Base-by-base conservation (phyloP, 2,113 vertebrate genomes). In the Hippocampus guttulatus region DNA sequence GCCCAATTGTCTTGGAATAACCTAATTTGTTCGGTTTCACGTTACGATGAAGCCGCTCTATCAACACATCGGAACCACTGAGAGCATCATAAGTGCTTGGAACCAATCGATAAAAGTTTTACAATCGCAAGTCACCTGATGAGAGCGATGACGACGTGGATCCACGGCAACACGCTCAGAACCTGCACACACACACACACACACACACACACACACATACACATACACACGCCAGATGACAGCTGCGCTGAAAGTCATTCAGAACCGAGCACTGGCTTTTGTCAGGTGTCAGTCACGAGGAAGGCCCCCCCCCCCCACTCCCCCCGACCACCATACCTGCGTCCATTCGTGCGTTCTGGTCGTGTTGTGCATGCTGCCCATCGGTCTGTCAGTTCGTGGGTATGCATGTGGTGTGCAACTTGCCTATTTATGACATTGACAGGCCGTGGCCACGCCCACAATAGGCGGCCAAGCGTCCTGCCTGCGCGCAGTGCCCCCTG, bases 121-220 rank as follows among this genome's bases (percentile, higher is more conserved):
- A 38, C 33, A 64, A 45, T 40, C 1, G 21, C n/a, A 15, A 52
- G 81, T 73, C 27, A 92, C 91, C 91, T 92, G 71, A 92, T 84
- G n/a, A 88, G 23, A 21, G 88, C 88, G 88, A 89, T 88, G 68
- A 73, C 7, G 51, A 91, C 73, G 75, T 92, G 90, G 79, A 92
- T 87, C 88, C 87, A 92, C 20, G 83, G 30, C 49, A 91, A 82
- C 0, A 52, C 81, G 0, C 81, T 74, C 15, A 88, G 86, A 12
- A 88, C 88, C 91, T 92, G 75, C 47, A 73, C 14, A 64, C 23
- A 33, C 10, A 20, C 14, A 43, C 9, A n/a, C 9, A 27, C 27
- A 12, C 5, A 15, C 6, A 43, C 45, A 73, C 16, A 64, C 23
- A 40, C 16, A 20, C n/a, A 41, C 18, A n/a, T n/a, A n/a, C n/a